Conservation (phyloP, 2,113 vertebrate species). For the Girardinichthys multiradiatus region DNA sequence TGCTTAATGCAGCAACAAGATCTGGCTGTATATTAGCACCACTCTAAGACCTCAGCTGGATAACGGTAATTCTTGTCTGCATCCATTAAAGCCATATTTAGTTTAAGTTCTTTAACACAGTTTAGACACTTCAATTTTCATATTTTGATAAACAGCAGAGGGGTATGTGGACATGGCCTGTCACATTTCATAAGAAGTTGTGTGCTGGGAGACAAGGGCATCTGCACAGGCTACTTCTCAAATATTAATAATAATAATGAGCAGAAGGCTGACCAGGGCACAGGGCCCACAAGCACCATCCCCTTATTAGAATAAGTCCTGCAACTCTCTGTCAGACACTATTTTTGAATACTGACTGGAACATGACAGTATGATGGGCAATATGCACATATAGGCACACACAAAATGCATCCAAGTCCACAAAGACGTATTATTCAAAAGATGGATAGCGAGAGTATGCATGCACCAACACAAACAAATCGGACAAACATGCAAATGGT, state of each 20-base stretch:
- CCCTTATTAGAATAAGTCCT: conserved; percentile 76
- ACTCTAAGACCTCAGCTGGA: background rate
- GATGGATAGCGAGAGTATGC: conserved; percentile 51
- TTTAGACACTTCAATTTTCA: conserved; percentile 38
- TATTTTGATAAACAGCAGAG: conserved; percentile 54
- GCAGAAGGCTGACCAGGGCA: conserved; percentile 70
- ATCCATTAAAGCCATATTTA: conserved; percentile 11
- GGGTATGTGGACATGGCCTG: conserved; percentile 49
- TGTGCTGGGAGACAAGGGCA: conserved; percentile 61
- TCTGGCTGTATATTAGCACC: background rate
- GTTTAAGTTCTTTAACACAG: conserved; percentile 3
- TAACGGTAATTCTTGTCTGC: background rate
- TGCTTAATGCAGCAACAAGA: background rate
- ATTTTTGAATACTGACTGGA: conserved; percentile 46
- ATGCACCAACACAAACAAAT: conserved; percentile 42
- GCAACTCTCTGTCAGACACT: conserved; percentile 45
- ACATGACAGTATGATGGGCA: conserved; percentile 58
- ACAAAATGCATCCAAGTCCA: conserved; percentile 55
- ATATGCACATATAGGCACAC: conserved; percentile 61
- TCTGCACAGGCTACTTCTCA: conserved; percentile 69
- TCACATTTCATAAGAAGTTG: conserved; percentile 66
- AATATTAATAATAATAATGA: conserved; percentile 79
- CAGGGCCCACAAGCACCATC: conserved; percentile 51
- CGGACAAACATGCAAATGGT: conserved; percentile 74
- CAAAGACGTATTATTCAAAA: conserved; percentile 65